A percentile compares a stretch with the other conserved stretches of the same genome.
phyloP scores from a whole-genome alignment of 2,797 vertebrate genomes.

The Crocidura indochinensis region DNA sequence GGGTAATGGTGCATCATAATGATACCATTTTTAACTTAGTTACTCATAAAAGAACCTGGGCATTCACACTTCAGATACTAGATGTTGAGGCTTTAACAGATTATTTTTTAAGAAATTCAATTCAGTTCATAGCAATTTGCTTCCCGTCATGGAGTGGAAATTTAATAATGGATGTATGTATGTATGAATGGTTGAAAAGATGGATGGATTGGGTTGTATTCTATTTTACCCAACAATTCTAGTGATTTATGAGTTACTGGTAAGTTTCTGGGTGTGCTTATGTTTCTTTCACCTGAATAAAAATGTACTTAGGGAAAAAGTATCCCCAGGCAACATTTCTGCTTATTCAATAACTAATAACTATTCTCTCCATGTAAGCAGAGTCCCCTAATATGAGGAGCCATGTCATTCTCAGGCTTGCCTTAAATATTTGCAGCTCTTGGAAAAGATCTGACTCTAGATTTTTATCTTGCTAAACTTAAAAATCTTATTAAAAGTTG shows the following conservation, averaged over 20 bases:
- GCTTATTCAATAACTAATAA: neutral
- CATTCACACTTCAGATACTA: neutral
- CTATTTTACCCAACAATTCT: constrained; percentile 11
- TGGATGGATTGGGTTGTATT: neutral
- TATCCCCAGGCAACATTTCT: neutral
- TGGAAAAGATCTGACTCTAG: neutral
- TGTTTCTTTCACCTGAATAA: neutral
- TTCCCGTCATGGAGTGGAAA: neutral
- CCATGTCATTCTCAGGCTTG: neutral
- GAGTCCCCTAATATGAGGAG: neutral
- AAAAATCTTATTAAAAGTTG: neutral
- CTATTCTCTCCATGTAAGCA: neutral
- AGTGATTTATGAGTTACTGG: neutral
- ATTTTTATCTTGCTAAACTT: neutral
- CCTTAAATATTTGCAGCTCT: no score
- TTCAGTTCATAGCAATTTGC: neutral
- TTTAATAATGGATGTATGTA: neutral
- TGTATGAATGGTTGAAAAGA: neutral
- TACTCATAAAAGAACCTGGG: neutral
- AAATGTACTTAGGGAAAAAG: neutral
- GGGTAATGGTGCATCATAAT: neutral
- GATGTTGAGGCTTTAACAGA: neutral
- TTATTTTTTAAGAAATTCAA: neutral
- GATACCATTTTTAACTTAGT: neutral
- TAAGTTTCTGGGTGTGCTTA: constrained; percentile 12